Conservation (phyloP, 2,888 invertebrate genomes). For the Alloplasta piceator region DNA sequence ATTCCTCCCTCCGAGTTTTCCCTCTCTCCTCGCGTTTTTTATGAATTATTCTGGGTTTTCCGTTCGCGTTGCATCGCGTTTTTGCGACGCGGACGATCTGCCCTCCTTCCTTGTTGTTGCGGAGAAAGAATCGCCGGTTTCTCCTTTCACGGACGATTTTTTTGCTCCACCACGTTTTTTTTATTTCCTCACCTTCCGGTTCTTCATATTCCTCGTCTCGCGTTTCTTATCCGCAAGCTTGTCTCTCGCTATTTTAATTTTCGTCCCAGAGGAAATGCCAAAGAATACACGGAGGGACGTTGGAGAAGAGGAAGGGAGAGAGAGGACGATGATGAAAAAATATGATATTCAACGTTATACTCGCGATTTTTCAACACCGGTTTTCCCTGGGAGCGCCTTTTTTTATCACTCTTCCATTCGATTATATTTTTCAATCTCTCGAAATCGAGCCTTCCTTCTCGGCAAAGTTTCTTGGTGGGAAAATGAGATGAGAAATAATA, state of each 20-base stretch:
- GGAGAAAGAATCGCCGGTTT: constrained; percentile 48
- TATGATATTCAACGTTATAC: constrained; percentile 38
- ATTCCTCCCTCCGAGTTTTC: constrained; percentile 23
- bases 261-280: constrained; percentile 13
- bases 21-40: constrained; percentile 14
- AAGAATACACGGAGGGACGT: background rate
- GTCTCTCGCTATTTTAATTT: constrained; percentile 56
- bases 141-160: constrained; percentile 9
- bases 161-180: constrained; percentile 2
- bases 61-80: constrained; percentile 27
- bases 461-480: background rate
- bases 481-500: too few relatives aligned
- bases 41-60: constrained; percentile 35
- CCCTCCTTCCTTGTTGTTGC: constrained; percentile 23
- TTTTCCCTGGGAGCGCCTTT: background rate
- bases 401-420: constrained; percentile 22
- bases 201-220: background rate
- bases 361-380: background rate
- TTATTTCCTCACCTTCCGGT: background rate
- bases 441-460: background rate
- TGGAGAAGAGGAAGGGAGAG: background rate
- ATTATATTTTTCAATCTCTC: constrained; percentile 53
- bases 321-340: constrained; percentile 20
- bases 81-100: constrained; percentile 31
- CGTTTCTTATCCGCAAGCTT: constrained; percentile 11